A percentile compares a stretch with the other conserved stretches of the same genome.
Conservation (phyloP, 2,113 vertebrate genomes). For the Rhinoderma darwinii region DNA sequence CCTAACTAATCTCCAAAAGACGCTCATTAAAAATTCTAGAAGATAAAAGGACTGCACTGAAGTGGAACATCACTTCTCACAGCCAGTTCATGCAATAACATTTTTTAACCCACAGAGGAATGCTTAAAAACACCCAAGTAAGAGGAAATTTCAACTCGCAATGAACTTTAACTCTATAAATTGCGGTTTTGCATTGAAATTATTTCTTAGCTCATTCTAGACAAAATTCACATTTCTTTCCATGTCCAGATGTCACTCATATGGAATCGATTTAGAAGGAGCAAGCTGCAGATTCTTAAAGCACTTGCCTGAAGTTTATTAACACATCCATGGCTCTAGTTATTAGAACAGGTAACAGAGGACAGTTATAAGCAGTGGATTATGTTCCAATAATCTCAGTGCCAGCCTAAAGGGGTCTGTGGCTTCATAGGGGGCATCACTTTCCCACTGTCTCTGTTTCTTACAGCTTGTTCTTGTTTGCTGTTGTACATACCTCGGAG, state of each 20-base stretch:
- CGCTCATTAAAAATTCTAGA: background rate
- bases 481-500: no score
- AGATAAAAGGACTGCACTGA: background rate
- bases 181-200: background rate
- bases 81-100: background rate
- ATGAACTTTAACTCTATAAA: constrained; percentile 14
- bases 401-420: no score
- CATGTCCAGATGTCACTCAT: background rate
- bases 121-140: background rate
- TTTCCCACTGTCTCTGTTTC: no score
- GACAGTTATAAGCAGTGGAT: background rate
- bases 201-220: background rate
- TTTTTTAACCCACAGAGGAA: constrained; percentile 3
- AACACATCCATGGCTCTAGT: background rate
- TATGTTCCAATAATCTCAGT: background rate
- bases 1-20: background rate
- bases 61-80: constrained; percentile 15
- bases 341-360: background rate
- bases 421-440: no score
- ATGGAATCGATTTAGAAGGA: background rate
- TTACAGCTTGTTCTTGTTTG: no score
- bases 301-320: background rate
- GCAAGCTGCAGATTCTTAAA: background rate
- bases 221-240: background rate
- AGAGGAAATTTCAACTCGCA: constrained; percentile 10